These are phyloP conservation scores for Erethizon dorsatum DNA, from an alignment of 2,797 vertebrate species.

Conservation along the genomic window DNA sequence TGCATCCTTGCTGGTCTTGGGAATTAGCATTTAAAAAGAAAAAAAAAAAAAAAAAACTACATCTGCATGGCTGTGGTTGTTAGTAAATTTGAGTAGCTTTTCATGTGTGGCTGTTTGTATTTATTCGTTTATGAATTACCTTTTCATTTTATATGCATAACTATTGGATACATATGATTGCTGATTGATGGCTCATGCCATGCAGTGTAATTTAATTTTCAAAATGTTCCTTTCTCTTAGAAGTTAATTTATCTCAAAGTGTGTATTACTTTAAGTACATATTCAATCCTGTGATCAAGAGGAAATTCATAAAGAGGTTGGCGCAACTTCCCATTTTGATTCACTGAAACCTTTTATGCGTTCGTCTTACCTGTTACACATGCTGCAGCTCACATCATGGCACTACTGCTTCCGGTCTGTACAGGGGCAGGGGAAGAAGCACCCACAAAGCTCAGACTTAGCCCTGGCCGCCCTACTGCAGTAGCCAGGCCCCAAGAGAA, in stretches of 20 bases:
- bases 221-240: slow-evolving; percentile 69
- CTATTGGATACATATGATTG: slow-evolving; percentile 74
- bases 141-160: slow-evolving; percentile 51
- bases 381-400: fast-evolving
- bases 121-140: slow-evolving; percentile 53
- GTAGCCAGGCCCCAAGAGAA: not conserved
- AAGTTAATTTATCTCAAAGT: slow-evolving; percentile 77
- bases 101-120: slow-evolving; percentile 28
- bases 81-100: slow-evolving; percentile 39
- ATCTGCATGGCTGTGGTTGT: slow-evolving; percentile 37
- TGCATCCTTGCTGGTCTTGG: not conserved
- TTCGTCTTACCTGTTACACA: not conserved
- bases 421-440: not conserved
- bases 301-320: not conserved
- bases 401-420: not conserved
- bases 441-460: not conserved
- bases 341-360: not conserved
- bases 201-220: slow-evolving; percentile 82
- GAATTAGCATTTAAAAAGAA: not conserved
- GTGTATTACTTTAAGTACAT: slow-evolving; percentile 57
- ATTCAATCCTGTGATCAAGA: slow-evolving; percentile 48
- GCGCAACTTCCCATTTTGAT: not conserved
- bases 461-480: fast-evolving
- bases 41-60: not conserved
- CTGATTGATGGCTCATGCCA: slow-evolving; percentile 72